These are phyloP conservation scores for Rhinatrema bivittatum DNA, from an alignment of 2,797 vertebrate genomes.

Conservation along the genomic window DNA sequence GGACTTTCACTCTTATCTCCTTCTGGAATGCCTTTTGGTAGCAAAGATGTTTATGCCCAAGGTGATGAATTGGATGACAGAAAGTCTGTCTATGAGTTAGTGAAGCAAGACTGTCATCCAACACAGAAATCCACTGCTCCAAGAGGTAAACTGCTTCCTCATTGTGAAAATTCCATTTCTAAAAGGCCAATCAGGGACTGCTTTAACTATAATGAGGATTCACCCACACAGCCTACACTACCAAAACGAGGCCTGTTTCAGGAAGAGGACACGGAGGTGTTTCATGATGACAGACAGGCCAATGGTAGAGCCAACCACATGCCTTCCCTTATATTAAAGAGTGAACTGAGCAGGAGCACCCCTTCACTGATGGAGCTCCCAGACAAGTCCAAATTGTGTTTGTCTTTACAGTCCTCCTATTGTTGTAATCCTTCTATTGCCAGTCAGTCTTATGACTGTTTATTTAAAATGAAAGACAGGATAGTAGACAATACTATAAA, in stretches of 20 bases:
- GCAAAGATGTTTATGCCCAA: conserved; percentile 19
- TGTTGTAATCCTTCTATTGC: conserved; percentile 47
- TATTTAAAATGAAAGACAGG: conserved; percentile 54
- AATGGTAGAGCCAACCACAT: conserved; percentile 31
- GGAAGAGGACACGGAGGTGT: conserved; percentile 44
- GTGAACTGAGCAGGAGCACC: conserved; percentile 76
- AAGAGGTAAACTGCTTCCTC: conserved; percentile 32
- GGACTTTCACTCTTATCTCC: conserved; percentile 10
- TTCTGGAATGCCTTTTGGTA: conserved; percentile 10
- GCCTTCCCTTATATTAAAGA: conserved; percentile 56
- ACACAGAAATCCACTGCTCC: conserved; percentile 34
- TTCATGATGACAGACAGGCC: conserved; percentile 31
- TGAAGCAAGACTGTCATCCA: conserved; percentile 22
- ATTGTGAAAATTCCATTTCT: conserved; percentile 58
- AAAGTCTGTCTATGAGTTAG: conserved; percentile 5
- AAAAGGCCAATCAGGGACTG: conserved; percentile 75
- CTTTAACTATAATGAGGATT: conserved; percentile 68
- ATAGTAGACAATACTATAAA: conserved; percentile 45
- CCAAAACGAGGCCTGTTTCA: conserved; percentile 79
- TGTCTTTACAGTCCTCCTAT: conserved; percentile 71
- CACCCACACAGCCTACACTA: conserved; percentile 75
- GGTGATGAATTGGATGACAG: conserved; percentile 7
- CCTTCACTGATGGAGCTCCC: conserved; percentile 72
- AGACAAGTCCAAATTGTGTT: conserved; percentile 80
- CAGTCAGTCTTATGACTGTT: conserved; percentile 76